These are phyloP conservation scores for Unio pictorum DNA, from an alignment of 2,888 invertebrate genomes.

Conservation along the genomic window DNA sequence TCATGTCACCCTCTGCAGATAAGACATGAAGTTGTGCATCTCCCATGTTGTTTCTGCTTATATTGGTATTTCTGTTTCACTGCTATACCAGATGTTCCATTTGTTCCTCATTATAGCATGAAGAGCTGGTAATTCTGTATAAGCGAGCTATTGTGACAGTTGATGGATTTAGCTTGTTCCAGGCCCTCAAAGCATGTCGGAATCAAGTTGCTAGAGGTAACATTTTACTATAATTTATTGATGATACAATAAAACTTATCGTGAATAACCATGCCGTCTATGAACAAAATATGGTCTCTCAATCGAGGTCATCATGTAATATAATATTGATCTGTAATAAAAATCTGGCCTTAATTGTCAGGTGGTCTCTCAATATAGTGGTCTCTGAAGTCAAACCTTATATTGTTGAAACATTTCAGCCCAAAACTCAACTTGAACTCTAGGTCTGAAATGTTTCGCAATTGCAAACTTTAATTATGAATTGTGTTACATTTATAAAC, in stretches of 20 bases:
- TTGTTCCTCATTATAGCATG: conserved; percentile 69
- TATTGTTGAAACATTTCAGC: too few species aligned
- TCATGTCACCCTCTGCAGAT: not conserved
- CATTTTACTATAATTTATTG: not conserved
- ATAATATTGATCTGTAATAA: too few species aligned
- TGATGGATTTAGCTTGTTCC: conserved; percentile 84
- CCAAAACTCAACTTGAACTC: too few species aligned
- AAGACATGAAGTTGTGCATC: not conserved
- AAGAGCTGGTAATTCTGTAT: conserved; percentile 85
- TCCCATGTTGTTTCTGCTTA: not conserved
- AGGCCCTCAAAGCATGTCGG: conserved; percentile 83
- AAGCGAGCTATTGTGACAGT: conserved; percentile 82
- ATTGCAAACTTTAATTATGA: too few species aligned
- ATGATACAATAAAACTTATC: not conserved
- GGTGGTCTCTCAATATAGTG: too few species aligned
- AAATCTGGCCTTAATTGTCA: too few species aligned
- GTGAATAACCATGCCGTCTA: not conserved
- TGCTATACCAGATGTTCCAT: not conserved
- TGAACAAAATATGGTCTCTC: not conserved
- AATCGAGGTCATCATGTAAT: too few species aligned
- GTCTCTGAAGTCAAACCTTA: too few species aligned
- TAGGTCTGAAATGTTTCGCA: too few species aligned
- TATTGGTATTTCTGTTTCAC: too few species aligned
- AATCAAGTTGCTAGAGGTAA: conserved; percentile 86
- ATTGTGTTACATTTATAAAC: too few species aligned